Conservation (phyloP, 2,797 vertebrate species). For the Sitta carolinensis region DNA sequence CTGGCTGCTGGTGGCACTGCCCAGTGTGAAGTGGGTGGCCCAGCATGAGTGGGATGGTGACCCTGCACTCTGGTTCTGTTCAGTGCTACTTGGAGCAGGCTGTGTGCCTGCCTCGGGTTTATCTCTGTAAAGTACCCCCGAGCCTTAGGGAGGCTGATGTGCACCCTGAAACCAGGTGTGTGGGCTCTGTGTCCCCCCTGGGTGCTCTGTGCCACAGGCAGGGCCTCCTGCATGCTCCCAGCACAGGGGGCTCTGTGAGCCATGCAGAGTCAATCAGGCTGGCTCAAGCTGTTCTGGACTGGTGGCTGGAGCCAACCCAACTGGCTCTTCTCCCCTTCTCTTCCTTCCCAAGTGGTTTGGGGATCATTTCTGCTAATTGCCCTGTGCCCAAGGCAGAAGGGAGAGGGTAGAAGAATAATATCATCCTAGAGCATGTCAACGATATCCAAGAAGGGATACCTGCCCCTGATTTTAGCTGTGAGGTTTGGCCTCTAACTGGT, state of each 20-base stretch:
- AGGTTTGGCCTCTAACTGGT: background rate
- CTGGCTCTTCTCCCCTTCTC: background rate
- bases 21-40: background rate
- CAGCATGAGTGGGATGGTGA: background rate
- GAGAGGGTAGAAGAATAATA: background rate
- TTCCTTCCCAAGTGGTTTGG: slow-evolving; percentile 16
- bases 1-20: background rate
- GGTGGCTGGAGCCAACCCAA: background rate
- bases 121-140: fast-evolving
- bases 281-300: background rate
- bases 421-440: background rate
- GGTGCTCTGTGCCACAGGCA: fast-evolving
- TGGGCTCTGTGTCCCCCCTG: background rate
- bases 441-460: background rate
- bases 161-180: background rate
- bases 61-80: background rate
- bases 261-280: background rate
- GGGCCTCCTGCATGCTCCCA: background rate
- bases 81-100: background rate
- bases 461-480: background rate
- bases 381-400: background rate
- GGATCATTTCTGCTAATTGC: slow-evolving; percentile 31
- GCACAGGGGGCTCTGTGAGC: background rate
- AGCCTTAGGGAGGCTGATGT: background rate
- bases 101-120: background rate